Conservation (phyloP, 2,888 invertebrate species). For the Nyleta sp. region DNA sequence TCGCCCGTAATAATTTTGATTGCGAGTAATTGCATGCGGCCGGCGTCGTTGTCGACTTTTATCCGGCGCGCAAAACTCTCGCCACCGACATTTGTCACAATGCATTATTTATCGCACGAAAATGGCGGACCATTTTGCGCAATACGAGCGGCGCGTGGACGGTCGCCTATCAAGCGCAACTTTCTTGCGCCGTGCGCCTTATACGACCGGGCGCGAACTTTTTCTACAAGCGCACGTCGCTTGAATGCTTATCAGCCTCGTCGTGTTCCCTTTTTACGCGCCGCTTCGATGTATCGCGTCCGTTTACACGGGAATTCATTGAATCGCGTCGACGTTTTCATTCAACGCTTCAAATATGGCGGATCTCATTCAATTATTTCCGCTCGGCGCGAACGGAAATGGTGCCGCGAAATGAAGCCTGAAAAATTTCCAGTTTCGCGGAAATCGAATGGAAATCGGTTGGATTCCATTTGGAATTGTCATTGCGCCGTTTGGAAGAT, state of each 20-base stretch:
- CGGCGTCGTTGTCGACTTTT: constrained; percentile 26
- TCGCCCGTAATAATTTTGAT: constrained; percentile 36
- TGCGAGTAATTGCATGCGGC: constrained; percentile 27
- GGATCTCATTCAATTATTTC: constrained; percentile 22
- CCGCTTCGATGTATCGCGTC: constrained; percentile 40
- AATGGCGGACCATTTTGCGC: constrained; percentile 23
- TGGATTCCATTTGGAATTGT: background rate
- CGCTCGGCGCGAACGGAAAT: background rate
- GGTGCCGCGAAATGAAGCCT: no score
- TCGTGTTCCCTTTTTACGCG: constrained; percentile 36
- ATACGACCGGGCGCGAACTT: constrained; percentile 38
- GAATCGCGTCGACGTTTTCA: constrained; percentile 28
- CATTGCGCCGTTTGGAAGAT: no score
- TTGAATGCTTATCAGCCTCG: constrained; percentile 48
- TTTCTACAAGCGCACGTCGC: constrained; percentile 36
- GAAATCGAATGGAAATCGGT: background rate
- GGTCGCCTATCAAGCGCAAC: constrained; percentile 16
- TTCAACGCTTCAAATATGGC: constrained; percentile 32
- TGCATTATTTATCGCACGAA: constrained; percentile 53
- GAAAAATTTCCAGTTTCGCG: no score
- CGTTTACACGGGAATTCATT: constrained; percentile 51
- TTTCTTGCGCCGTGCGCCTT: constrained; percentile 44
- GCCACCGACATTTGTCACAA: constrained; percentile 33
- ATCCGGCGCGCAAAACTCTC: constrained; percentile 27
- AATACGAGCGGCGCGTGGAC: constrained; percentile 51